Evolutionary conservation across 2,888 invertebrate genomes (phyloP).

Genomic region (Parascotia fuliginaria): DNA sequence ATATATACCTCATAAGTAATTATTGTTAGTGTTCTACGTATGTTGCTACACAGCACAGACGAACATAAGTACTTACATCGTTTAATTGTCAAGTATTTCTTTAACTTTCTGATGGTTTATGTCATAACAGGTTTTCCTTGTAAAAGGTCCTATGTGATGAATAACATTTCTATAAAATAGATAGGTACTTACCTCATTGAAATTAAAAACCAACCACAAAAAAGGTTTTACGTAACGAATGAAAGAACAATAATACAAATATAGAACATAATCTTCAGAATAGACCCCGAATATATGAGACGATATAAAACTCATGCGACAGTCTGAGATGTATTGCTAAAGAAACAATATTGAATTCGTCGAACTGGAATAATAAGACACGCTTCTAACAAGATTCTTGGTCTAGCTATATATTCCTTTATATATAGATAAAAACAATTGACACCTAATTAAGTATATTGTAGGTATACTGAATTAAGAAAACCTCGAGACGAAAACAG

Average conservation of each 20-base stretch:
- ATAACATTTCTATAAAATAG: too few species aligned
- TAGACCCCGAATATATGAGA: conserved; percentile 32
- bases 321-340: conserved; percentile 52
- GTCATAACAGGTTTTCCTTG: too few species aligned
- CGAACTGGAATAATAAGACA: conserved; percentile 56
- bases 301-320: conserved; percentile 41
- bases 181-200: too few species aligned
- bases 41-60: too few species aligned
- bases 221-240: too few species aligned
- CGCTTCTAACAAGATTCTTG: conserved; percentile 44
- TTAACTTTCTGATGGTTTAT: too few species aligned
- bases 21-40: too few species aligned
- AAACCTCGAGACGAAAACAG: conserved; percentile 16
- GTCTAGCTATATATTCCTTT: conserved; percentile 34
- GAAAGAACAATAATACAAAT: conserved; percentile 8
- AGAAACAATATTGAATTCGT: conserved; percentile 57
- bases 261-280: conserved; percentile 31
- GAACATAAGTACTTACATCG: too few species aligned
- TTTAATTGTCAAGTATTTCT: too few species aligned
- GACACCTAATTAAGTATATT: conserved; percentile 29
- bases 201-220: too few species aligned
- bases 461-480: conserved; percentile 27
- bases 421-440: conserved; percentile 32
- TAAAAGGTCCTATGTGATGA: too few species aligned
- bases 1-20: neutral